Evolutionary conservation across 2,797 vertebrate genomes (phyloP).

Genomic region (Schizothorax lantsangensis): DNA sequence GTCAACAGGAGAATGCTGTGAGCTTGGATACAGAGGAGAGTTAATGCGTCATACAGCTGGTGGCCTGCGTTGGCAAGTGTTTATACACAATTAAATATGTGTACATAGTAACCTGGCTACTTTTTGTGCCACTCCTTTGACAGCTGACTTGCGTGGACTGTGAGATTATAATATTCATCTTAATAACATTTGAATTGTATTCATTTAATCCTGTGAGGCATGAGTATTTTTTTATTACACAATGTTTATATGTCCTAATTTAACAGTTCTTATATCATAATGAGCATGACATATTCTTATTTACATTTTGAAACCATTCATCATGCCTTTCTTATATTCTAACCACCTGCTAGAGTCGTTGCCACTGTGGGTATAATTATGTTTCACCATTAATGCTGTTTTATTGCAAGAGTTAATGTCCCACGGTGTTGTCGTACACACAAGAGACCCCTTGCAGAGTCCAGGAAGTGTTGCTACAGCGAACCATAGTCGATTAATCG

Average conservation of each 20-base stretch:
- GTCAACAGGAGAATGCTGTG: conserved; percentile 43
- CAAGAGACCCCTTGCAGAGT: conserved; percentile 4
- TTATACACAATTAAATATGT: conserved; percentile 18
- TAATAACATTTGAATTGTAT: not conserved
- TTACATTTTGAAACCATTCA: not conserved
- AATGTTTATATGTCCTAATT: not conserved
- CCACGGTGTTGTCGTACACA: conserved; percentile 7
- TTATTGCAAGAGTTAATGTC: not conserved
- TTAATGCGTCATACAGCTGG: conserved; percentile 7
- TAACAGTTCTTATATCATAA: not conserved
- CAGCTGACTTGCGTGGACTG: not conserved
- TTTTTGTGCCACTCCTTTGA: conserved; percentile 28
- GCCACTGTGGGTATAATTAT: not conserved
- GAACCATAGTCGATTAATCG: not conserved
- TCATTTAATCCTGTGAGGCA: not conserved
- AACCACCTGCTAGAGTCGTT: not conserved
- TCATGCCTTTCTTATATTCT: not conserved
- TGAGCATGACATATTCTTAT: not conserved
- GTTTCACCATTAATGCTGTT: not conserved
- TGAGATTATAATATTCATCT: not conserved
- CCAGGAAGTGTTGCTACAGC: conserved; percentile 14
- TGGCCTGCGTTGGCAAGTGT: conserved; percentile 31
- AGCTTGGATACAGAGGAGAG: conserved; percentile 1
- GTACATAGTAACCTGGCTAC: not conserved
- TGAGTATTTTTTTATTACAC: not conserved